Conservation (phyloP, 2,113 vertebrate genomes). For the Thamnaconus septentrionalis region DNA sequence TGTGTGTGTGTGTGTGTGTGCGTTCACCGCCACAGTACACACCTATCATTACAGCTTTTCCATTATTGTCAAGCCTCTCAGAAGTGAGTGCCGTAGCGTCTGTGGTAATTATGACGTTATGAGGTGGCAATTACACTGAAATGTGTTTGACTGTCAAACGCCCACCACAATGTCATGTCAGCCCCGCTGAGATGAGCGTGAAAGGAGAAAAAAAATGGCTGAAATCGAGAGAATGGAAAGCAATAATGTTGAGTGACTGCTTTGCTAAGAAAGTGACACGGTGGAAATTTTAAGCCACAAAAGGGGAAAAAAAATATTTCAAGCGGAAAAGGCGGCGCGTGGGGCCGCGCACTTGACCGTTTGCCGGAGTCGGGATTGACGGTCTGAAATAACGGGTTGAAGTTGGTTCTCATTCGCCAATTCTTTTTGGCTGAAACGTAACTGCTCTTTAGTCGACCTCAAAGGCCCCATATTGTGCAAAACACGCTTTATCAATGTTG, state of each 20-base stretch:
- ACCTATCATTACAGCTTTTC: constrained; percentile 73
- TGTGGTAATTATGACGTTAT: constrained; percentile 74
- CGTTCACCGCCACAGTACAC: constrained; percentile 50
- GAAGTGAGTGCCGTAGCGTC: constrained; percentile 61
- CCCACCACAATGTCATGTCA: constrained; percentile 70
- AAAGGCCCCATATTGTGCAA: constrained; percentile 8
- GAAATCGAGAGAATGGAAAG: constrained; percentile 69
- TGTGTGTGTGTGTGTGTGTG: constrained; percentile 5
- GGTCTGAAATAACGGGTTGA: too few species aligned
- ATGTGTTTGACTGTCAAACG: constrained; percentile 75
- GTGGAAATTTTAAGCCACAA: constrained; percentile 28
- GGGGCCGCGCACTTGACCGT: too few species aligned
- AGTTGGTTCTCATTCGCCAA: too few species aligned
- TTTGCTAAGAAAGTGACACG: constrained; percentile 51
- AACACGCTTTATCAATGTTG: not conserved
- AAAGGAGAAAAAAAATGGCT: constrained; percentile 36
- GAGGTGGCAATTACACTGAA: constrained; percentile 73
- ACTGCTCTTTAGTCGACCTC: too few species aligned
- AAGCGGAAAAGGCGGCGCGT: not conserved
- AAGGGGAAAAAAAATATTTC: not conserved
- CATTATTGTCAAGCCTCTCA: constrained; percentile 74
- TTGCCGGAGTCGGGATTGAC: too few species aligned
- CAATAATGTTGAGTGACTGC: constrained; percentile 58
- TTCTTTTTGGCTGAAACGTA: too few species aligned
- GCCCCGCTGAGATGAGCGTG: constrained; percentile 54